Percentiles rank a stretch among this genome's conserved stretches.
Evolutionary conservation across 2,113 vertebrate genomes (phyloP).

Genomic region (Mola mola): DNA sequence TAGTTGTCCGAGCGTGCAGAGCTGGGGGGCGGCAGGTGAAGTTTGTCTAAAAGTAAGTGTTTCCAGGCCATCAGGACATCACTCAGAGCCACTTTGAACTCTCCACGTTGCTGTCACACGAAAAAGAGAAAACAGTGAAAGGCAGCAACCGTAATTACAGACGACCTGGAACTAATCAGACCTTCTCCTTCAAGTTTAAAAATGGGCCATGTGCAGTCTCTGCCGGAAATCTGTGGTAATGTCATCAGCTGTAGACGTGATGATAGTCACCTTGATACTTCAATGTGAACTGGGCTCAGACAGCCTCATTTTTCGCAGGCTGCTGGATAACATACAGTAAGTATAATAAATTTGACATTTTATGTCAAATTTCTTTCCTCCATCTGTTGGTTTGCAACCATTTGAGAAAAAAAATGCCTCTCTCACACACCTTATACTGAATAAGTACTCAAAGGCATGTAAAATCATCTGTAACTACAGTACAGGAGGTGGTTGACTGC

Average conservation of each 20-base stretch:
- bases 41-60: slow-evolving; percentile 87
- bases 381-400: too few species aligned
- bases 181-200: slow-evolving; percentile 23
- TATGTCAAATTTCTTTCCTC: too few species aligned
- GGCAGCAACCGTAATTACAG: slow-evolving; percentile 49
- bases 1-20: slow-evolving; percentile 82
- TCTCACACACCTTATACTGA: too few species aligned
- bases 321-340: neutral
- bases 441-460: too few species aligned
- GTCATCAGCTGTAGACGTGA: slow-evolving; percentile 52
- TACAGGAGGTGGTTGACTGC: too few species aligned
- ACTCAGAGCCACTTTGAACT: slow-evolving; percentile 88
- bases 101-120: slow-evolving; percentile 82
- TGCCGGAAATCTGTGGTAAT: slow-evolving; percentile 54
- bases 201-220: slow-evolving; percentile 40
- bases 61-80: slow-evolving; percentile 92
- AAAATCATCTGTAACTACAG: too few species aligned
- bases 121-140: slow-evolving; percentile 53
- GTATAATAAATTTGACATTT: neutral
- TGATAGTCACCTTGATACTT: slow-evolving; percentile 57
- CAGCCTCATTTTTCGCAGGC: neutral
- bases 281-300: slow-evolving; percentile 22
- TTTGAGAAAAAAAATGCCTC: too few species aligned
- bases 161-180: slow-evolving; percentile 62
- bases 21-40: slow-evolving; percentile 81